phyloP scores from a whole-genome alignment of 2,888 invertebrate species.

The Heteromurus nitidus region DNA sequence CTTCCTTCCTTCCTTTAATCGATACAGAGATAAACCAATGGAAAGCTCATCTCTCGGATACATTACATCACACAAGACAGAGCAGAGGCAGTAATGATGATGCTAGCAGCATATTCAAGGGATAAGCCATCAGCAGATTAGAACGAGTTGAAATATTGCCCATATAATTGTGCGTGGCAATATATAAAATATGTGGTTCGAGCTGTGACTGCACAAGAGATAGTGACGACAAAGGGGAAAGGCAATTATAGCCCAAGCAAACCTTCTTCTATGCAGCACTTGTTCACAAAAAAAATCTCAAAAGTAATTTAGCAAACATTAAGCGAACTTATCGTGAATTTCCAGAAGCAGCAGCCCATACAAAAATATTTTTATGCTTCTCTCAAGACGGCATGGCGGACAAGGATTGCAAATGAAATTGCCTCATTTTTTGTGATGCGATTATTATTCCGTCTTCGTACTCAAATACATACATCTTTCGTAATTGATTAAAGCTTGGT shows the following conservation, averaged over 20 bases:
- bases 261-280: constrained; percentile 28
- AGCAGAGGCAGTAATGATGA: not conserved
- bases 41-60: not conserved
- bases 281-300: constrained; percentile 68
- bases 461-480: too few relatives aligned
- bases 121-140: not conserved
- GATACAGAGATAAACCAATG: not conserved
- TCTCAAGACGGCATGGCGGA: not conserved
- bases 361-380: constrained; percentile 37
- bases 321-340: constrained; percentile 72
- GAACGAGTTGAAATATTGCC: not conserved
- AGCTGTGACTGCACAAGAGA: too few relatives aligned
- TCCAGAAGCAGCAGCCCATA: constrained; percentile 61
- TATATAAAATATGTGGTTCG: not conserved
- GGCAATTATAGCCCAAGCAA: constrained; percentile 9
- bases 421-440: too few relatives aligned
- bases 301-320: constrained; percentile 73
- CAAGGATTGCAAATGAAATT: not conserved
- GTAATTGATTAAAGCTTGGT: too few relatives aligned
- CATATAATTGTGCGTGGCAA: not conserved
- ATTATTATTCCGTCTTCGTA: too few relatives aligned
- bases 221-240: constrained; percentile 28
- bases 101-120: not conserved
- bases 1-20: constrained; percentile 42
- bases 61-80: not conserved